Evolutionary conservation across 2,113 vertebrate genomes (phyloP).

Genomic region (Physeter macrocephalus): DNA sequence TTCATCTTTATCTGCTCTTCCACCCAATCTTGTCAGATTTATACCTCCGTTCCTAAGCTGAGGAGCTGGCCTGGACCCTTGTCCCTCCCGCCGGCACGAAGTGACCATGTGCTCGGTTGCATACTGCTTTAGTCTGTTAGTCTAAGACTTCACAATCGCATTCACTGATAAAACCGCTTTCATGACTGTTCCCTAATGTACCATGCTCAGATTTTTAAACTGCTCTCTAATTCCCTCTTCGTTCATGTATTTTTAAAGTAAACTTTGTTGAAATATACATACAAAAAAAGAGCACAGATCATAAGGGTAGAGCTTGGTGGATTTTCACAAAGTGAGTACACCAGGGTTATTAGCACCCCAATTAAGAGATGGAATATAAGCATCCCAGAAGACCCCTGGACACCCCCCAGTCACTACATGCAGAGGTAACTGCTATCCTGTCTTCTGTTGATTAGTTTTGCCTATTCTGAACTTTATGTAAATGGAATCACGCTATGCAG

Average conservation of each 20-base stretch:
- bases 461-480: neutral
- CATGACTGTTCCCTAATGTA: neutral
- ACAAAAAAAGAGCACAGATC: neutral
- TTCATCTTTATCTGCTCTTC: neutral
- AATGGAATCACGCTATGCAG: neutral
- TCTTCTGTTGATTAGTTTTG: neutral
- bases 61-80: neutral
- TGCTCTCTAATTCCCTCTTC: neutral
- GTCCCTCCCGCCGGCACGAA: neutral
- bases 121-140: neutral
- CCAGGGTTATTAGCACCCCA: neutral
- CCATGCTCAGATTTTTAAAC: neutral
- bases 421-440: neutral
- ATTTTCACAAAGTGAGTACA: neutral
- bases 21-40: neutral
- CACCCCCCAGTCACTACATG: neutral
- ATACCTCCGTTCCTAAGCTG: neutral
- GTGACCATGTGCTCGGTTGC: neutral
- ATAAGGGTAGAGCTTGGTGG: neutral
- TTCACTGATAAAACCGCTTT: neutral
- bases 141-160: fast-evolving
- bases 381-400: neutral
- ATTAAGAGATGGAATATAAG: neutral
- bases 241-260: neutral
- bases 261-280: neutral